A percentile compares a stretch with the other conserved stretches of the same genome.
Conservation (phyloP, 2,888 invertebrate genomes). For the Alloplasta piceator region DNA sequence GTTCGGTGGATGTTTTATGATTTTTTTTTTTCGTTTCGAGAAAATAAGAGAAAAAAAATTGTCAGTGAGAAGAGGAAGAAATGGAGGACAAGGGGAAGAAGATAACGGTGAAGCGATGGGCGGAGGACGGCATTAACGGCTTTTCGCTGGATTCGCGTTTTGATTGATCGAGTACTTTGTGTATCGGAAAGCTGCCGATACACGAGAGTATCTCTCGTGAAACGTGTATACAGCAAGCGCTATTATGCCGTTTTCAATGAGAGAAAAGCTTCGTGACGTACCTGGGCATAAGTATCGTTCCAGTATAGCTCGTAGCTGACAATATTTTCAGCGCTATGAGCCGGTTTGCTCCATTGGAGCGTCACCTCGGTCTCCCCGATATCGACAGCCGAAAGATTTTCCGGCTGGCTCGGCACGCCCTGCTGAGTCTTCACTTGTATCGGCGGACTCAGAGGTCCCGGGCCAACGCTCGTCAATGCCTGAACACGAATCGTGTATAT, state of each 20-base stretch:
- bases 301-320: slow-evolving; percentile 98
- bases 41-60: slow-evolving; percentile 6
- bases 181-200: slow-evolving; percentile 31
- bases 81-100: background rate
- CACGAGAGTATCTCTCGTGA: background rate
- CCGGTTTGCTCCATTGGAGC: slow-evolving; percentile 96
- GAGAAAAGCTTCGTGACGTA: slow-evolving; percentile 66
- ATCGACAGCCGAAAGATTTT: slow-evolving; percentile 93
- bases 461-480: slow-evolving; percentile 96
- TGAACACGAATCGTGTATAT: slow-evolving; percentile 98
- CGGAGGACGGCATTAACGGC: slow-evolving; percentile 49
- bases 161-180: slow-evolving; percentile 60
- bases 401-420: slow-evolving; percentile 99
- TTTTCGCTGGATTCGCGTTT: slow-evolving; percentile 44
- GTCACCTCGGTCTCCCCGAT: slow-evolving; percentile 96
- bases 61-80: slow-evolving; percentile 16
- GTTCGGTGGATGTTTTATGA: background rate
- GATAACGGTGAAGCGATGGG: slow-evolving; percentile 1
- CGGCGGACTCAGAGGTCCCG: slow-evolving; percentile 97
- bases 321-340: slow-evolving; percentile 96
- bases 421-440: slow-evolving; percentile 99
- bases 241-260: background rate
- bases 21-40: slow-evolving; percentile 17
- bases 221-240: background rate
- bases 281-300: slow-evolving; percentile 97